Evolutionary conservation across 2,888 invertebrate genomes (phyloP), one percentile per base, ranked within the genome.

Genomic region (Piscicola geometra): DNA sequence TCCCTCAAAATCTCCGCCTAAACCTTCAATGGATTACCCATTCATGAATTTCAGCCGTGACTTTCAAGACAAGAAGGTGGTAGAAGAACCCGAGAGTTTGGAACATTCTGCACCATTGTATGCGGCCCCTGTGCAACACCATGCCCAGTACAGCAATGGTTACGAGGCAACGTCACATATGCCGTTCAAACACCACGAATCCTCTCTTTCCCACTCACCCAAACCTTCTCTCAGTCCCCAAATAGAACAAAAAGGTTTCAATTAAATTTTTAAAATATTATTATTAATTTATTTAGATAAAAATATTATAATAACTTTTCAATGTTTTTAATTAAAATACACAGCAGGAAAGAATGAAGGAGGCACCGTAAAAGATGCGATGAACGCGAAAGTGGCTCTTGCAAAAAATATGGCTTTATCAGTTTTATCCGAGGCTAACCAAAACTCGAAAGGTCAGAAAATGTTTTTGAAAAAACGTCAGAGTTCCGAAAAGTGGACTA

Each of bases 401-500:
- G 76, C 76, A 5, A 76, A 73, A 25, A 66, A 56, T 30, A 52
- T 76, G 33, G 76, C 76, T 3, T 66, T 33, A 12, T 76, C 76
- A 15, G 76, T 76, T 0, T 25, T 76, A 32, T 52, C 76, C 1
- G 73, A 73, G 21, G 76, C 60, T 18, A 76, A 76, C 52, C 36
- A 56, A 33, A 68, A 72, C 32, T 73, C 76, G 12, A 56, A 66
- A 28, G 76, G 76, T 28, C 76, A 76, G 64, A 73, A 73, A 50
- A 47, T 76, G 36, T 76, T 73, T 56, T 41, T 76, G 28, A 56
- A 35, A 30, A 71, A 68, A 21, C 67, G 76, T 32, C 73, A 60
- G 21, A 73, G 56, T n/a, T 67, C 76, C 12, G 72, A 76, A 30
- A 72, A 73, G 25, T 76, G 73, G 73, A 60, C 71, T 21, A 25